These are phyloP conservation scores for Platyrinchus mystaceus DNA, from an alignment of 2,797 vertebrate species.

Conservation along the genomic window DNA sequence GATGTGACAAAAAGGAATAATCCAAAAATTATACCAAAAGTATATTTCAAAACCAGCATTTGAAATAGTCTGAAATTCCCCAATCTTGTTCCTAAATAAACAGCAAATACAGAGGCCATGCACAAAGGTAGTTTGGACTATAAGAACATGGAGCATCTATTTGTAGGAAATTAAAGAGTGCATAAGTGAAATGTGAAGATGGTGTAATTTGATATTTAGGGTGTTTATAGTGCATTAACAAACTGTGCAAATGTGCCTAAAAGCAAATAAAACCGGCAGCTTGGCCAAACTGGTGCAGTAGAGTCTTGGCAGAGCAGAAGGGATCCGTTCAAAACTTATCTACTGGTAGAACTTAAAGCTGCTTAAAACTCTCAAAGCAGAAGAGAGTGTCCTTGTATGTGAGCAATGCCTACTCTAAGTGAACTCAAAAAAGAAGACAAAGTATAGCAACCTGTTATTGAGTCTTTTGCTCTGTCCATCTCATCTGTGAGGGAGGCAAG, in stretches of 20 bases:
- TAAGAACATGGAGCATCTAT: neutral
- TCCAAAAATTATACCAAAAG: conserved; percentile 8
- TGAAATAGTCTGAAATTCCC: neutral
- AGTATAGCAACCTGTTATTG: neutral
- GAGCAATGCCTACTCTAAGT: conserved; percentile 4
- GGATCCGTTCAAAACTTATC: neutral
- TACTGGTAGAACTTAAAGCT: neutral
- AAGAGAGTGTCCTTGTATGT: rapidly evolving
- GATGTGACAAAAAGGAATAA: conserved; percentile 44
- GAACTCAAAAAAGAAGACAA: neutral
- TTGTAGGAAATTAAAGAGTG: neutral
- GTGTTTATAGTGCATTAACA: conserved; percentile 46
- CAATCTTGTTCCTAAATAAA: neutral
- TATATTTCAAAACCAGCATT: conserved; percentile 2
- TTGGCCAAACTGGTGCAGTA: conserved; percentile 22
- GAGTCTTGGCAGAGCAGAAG: conserved; percentile 5
- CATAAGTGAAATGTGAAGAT: neutral
- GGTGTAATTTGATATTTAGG: neutral
- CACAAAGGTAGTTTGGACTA: neutral
- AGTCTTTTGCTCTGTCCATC: neutral
- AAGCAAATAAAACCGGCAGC: conserved; percentile 31
- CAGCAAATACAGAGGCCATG: neutral
- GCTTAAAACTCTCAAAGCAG: conserved; percentile 19
- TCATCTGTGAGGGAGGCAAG: neutral
- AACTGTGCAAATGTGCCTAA: conserved; percentile 44